Conservation (phyloP, 2,888 invertebrate species). For the Vanessa cardui region DNA sequence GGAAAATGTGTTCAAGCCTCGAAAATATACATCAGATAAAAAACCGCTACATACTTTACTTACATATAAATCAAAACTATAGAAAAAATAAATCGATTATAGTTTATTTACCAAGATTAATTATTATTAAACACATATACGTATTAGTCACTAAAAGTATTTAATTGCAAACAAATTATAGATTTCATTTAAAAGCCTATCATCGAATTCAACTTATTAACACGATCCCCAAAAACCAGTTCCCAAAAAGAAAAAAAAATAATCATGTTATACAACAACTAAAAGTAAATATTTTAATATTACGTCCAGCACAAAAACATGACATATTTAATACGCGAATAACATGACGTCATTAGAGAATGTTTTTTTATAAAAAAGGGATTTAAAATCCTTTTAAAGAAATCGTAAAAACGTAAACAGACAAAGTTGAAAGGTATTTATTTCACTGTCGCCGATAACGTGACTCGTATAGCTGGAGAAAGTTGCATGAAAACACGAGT, state of each 20-base stretch:
- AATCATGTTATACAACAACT: too few species aligned
- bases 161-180: too few species aligned
- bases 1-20: conserved; percentile 15
- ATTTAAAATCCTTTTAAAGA: conserved; percentile 12
- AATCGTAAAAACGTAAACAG: conserved; percentile 15
- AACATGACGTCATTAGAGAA: not conserved
- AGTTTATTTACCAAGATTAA: too few species aligned
- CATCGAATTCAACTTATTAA: too few species aligned
- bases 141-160: too few species aligned
- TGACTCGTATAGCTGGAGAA: conserved; percentile 10
- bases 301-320: not conserved
- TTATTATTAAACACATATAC: too few species aligned
- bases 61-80: too few species aligned
- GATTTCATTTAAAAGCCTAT: too few species aligned
- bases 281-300: not conserved
- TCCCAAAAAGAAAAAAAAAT: too few species aligned
- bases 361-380: not conserved
- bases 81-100: too few species aligned
- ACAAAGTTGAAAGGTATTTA: conserved; percentile 33
- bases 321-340: not conserved
- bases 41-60: not conserved
- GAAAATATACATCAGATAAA: conserved; percentile 5
- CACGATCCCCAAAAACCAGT: too few species aligned
- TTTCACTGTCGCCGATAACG: conserved; percentile 21
- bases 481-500: conserved; percentile 7